phyloP scores from a whole-genome alignment of 2,888 invertebrate species.

The Chrysolina americana region DNA sequence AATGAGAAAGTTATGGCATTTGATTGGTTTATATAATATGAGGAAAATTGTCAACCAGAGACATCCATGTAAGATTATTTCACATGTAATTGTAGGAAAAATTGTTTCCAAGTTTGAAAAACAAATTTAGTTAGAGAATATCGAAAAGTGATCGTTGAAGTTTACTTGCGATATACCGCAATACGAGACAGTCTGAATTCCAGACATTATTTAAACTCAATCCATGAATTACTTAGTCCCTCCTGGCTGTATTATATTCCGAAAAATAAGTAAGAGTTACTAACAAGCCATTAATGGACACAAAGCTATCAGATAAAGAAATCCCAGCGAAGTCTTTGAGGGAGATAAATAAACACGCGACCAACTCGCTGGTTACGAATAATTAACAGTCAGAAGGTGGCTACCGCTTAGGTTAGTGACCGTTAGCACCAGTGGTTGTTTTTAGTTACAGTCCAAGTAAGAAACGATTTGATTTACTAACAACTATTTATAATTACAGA shows the following conservation, averaged over 20 bases:
- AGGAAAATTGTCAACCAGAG: too few relatives aligned
- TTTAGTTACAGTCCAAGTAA: too few relatives aligned
- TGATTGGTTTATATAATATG: too few relatives aligned
- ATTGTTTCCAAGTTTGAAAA: too few relatives aligned
- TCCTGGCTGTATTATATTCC: neutral
- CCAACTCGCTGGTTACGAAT: slow-evolving; percentile 16
- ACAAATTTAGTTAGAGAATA: neutral
- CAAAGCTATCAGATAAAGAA: slow-evolving; percentile 24
- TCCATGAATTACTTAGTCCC: neutral
- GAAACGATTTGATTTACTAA: too few relatives aligned
- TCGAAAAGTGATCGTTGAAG: neutral
- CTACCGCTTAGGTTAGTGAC: slow-evolving; percentile 6
- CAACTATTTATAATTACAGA: too few relatives aligned
- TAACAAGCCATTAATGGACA: slow-evolving; percentile 28
- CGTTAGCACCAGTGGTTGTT: slow-evolving; percentile 1
- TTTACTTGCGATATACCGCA: neutral
- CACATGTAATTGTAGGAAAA: too few relatives aligned
- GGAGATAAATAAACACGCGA: slow-evolving; percentile 31
- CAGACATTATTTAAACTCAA: neutral
- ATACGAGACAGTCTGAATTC: neutral
- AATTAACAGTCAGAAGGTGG: slow-evolving; percentile 15
- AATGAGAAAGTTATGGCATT: too few relatives aligned
- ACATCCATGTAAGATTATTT: too few relatives aligned
- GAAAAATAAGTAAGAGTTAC: slow-evolving; percentile 12
- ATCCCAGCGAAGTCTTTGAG: slow-evolving; percentile 8